These are phyloP conservation scores for Adineta ricciae DNA, from an alignment of 2,888 invertebrate species.

Conservation along the genomic window DNA sequence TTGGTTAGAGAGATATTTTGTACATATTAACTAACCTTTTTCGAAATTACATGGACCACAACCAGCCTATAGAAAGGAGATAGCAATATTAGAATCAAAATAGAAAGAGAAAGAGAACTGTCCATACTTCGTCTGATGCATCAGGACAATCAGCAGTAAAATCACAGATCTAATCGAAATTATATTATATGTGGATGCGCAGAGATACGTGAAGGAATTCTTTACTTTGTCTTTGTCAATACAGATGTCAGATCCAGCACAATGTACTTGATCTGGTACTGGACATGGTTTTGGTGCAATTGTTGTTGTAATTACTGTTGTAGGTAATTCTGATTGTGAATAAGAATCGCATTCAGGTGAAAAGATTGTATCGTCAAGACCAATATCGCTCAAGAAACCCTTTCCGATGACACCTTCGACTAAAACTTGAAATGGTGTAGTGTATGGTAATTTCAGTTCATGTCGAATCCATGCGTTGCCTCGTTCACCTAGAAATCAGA, in stretches of 20 bases:
- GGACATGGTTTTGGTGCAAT: conserved; percentile 21
- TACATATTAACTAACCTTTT: not conserved
- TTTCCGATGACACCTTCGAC: not conserved
- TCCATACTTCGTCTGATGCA: conserved; percentile 34
- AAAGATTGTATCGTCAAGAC: conserved; percentile 23
- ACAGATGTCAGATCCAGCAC: conserved; percentile 12
- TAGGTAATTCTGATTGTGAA: not conserved
- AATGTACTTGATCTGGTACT: conserved; percentile 7
- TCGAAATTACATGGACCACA: conserved; percentile 34
- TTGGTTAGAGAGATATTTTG: not conserved
- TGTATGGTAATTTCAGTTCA: not conserved
- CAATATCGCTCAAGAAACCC: conserved; percentile 1
- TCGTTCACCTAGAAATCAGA: not conserved
- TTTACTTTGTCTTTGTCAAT: conserved; percentile 22
- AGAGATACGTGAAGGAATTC: not conserved
- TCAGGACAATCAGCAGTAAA: conserved; percentile 35
- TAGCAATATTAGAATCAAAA: not conserved
- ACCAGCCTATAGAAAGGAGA: not conserved
- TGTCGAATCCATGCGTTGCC: not conserved
- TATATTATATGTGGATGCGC: not conserved
- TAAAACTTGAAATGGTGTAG: conserved; percentile 6
- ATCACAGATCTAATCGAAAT: conserved; percentile 31
- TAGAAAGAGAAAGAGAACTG: no score
- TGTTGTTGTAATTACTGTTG: conserved; percentile 14
- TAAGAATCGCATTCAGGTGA: conserved; percentile 21